Conservation (phyloP, 2,888 invertebrate species). For the Drosophila infuscata region DNA sequence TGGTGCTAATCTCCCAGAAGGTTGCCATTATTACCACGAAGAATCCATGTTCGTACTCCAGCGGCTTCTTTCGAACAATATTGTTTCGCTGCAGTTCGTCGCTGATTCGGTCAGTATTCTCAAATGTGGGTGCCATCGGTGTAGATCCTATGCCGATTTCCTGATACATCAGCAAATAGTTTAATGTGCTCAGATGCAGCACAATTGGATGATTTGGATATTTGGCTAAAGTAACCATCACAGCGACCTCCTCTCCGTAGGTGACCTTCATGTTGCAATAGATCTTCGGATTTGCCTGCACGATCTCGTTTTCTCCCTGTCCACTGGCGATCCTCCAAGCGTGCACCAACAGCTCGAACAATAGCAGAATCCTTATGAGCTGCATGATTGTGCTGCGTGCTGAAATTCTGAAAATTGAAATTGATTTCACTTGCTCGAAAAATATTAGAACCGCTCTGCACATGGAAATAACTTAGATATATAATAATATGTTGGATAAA, state of each 20-base stretch:
- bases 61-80: not conserved
- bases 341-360: not conserved
- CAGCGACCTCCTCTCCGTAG: not conserved
- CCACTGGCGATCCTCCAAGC: too few species aligned
- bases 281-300: not conserved
- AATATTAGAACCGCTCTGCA: too few species aligned
- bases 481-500: not conserved
- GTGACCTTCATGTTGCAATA: not conserved
- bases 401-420: not conserved
- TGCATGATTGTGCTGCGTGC: conserved; percentile 17
- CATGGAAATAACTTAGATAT: not conserved
- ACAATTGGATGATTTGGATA: conserved; percentile 5
- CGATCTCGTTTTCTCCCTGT: not conserved
- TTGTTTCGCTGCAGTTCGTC: not conserved
- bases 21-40: conserved; percentile 12
- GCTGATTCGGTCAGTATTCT: accelerated
- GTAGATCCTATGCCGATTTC: not conserved
- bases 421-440: not conserved
- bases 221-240: conserved; percentile 22
- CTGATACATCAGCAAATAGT: conserved; percentile 31
- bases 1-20: conserved; percentile 24
- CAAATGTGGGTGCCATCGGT: conserved; percentile 2
- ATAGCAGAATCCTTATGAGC: not conserved
- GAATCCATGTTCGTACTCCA: conserved; percentile 12
- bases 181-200: conserved; percentile 8